Base-by-base conservation (phyloP, 2,113 vertebrate genomes). In the Corvus moneduloides region DNA sequence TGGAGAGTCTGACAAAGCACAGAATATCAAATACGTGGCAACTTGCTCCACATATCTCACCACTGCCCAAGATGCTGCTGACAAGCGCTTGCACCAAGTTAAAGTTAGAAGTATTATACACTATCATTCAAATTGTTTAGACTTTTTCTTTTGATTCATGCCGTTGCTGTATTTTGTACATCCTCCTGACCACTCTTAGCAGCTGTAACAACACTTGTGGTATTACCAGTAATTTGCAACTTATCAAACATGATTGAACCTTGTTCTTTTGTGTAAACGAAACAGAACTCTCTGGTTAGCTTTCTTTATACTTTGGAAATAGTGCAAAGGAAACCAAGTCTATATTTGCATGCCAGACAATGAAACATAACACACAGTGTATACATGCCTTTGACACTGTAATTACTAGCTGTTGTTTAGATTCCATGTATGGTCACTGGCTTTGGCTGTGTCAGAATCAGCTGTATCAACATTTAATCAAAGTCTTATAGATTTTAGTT, bases 391-490 rank as follows among this genome's bases (percentile, higher is more conserved):
- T 98, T 98, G 98, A 98, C 98, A 98, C 96, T 98, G 98, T 98
- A 98, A 98, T 98, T 98, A 98, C 98, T 97, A 95, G 97, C 98
- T 98, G 98, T 98, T 98, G 98, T 98, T 98, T 98, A 98, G 98
- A 98, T 98, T 98, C 98, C 97, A 97, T 98, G 97, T 97, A 98
- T 98, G 97, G 98, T 98, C 98, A 98, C 97, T 98, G 97, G 97
- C 96, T 98, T 98, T 96, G 98, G 97, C 98, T 97, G 95, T 98
- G 98, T 97, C 98, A 97, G 98, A 98, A 98, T 98, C 98, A 98
- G 98, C 98, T 98, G 98, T 98, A 98, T 98, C 98, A 98, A 98
- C 98, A 98, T 98, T 98, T 98, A 98, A 98, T 98, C 98, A 98
- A 98, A 98, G 98, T 98, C 98, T 97, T 98, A 98, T 98, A 98